A percentile compares a stretch with the other conserved stretches of the same genome.
Conservation (phyloP, 2,113 vertebrate genomes). For the Zosterops borbonicus region DNA sequence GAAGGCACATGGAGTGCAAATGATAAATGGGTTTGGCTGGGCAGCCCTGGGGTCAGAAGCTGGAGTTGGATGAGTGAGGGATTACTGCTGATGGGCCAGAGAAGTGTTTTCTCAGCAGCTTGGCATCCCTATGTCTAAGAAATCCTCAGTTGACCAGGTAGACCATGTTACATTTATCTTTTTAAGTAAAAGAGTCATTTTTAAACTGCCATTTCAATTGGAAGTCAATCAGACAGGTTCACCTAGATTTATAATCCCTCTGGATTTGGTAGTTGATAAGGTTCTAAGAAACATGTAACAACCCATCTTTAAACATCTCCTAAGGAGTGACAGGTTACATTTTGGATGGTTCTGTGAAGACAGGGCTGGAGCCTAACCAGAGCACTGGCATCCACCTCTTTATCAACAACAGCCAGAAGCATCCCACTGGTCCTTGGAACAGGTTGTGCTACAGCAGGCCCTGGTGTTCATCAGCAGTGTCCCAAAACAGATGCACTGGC, state of each 20-base stretch:
- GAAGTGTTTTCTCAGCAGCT: neutral
- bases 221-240: neutral
- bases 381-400: neutral
- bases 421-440: neutral
- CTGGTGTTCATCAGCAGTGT: neutral
- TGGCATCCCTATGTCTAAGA: neutral
- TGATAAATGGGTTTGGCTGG: neutral
- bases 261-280: neutral
- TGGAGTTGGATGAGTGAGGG: neutral
- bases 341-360: neutral
- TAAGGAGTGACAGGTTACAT: neutral
- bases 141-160: neutral
- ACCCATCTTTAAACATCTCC: neutral
- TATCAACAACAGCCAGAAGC: neutral
- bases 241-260: neutral
- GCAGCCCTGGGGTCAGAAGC: neutral
- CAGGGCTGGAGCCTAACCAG: neutral
- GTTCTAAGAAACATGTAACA: neutral
- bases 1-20: neutral
- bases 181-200: neutral
- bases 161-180: neutral
- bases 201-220: neutral
- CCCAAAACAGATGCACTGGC: neutral
- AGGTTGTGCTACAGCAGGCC: accelerated
- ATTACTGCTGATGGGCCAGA: neutral